A percentile compares a stretch with the other conserved stretches of the same genome.
These are phyloP conservation scores for Hymenopus coronatus DNA, from an alignment of 2,888 invertebrate genomes.

Conservation along the genomic window DNA sequence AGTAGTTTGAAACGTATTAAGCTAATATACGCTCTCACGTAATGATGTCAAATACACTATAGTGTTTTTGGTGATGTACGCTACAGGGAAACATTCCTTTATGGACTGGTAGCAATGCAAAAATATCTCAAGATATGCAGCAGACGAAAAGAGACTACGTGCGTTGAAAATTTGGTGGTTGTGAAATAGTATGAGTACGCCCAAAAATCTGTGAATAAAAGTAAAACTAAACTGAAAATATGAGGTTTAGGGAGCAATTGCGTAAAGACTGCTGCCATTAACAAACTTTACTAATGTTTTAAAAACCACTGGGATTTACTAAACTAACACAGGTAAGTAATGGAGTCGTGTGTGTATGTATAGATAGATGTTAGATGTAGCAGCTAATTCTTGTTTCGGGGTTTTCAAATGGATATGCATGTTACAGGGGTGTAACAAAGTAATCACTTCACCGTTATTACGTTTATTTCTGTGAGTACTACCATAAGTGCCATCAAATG, in stretches of 20 bases:
- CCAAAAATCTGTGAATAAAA: background rate
- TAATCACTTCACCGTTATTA: no score
- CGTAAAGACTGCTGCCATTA: background rate
- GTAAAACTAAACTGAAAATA: background rate
- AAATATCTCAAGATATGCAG: background rate
- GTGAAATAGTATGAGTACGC: background rate
- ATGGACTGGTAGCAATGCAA: background rate
- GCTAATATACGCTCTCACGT: no score
- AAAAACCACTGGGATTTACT: background rate
- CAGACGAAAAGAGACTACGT: background rate
- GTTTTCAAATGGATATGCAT: no score
- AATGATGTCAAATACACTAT: no score
- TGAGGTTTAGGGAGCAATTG: background rate
- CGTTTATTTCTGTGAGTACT: no score
- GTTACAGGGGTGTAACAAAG: no score
- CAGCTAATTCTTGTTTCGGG: no score
- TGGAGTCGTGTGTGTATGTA: no score
- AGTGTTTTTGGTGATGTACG: no score
- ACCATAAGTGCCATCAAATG: no score
- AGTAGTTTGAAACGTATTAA: no score
- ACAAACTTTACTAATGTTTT: background rate
- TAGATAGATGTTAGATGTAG: no score
- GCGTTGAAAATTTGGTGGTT: background rate
- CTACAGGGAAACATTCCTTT: background rate
- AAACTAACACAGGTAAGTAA: background rate